Base-by-base conservation (phyloP, 2,113 vertebrate genomes). In the Dryoscopus gambensis region DNA sequence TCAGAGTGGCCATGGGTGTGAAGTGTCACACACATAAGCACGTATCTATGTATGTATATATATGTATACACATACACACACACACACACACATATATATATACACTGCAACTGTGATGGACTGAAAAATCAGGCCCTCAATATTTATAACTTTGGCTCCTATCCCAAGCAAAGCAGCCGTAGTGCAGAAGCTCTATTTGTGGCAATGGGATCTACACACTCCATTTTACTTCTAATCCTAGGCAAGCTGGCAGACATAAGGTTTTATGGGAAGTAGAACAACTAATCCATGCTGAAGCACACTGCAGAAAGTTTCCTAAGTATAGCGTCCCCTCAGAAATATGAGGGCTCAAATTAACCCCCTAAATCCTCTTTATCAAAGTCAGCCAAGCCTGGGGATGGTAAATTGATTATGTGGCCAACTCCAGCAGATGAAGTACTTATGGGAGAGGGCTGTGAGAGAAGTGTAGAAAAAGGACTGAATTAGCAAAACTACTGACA, bases 231-330 rank as follows among this genome's bases (percentile, higher is more conserved):
- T 95, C 84, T 97, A 96, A 97, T 97, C 95, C 95, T 68, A 84
- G 92, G 86, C 95, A 92, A 93, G 96, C 93, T 96, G 95, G 95
- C 97, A 97, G 97, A 94, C 83, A 83, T 79, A 82, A 86, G 87
- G 95, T 97, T 97, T 97, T 97, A 97, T 93, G 94, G 95, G 92
- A 95, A 96, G 89, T 87, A 97, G 96, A 96, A 97, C 97, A 97
- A 97, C 91, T 96, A 97, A 97, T 94, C 97, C 96, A 1, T 84
- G 93, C 84, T 92, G 88, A 96, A 96, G 92, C 0, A 8, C 85
- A 95, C 87, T 27, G 23, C 77, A 94, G 73, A 97, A 93, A 93
- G 75, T 93, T 94, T 95, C 87, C 89, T 95, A 96, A 92, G 94
- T 95, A 96, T 95, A 96, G 89, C 6, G 0, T 95, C 93, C 77